Evolutionary conservation across 2,797 vertebrate genomes (phyloP), one percentile per base, ranked within the genome.

Genomic region (Eremophila alpestris): DNA sequence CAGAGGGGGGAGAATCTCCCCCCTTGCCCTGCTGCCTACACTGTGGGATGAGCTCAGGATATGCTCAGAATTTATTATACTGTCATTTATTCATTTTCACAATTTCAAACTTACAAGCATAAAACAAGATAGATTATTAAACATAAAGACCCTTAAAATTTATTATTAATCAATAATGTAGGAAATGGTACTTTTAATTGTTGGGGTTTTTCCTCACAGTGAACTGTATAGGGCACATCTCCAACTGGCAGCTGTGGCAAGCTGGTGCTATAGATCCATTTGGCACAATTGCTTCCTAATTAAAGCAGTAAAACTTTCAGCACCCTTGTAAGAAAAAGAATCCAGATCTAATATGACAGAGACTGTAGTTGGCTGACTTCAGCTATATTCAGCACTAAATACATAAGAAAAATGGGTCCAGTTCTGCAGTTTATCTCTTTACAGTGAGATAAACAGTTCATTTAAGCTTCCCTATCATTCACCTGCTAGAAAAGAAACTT

Each of bases 241-340:
- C 58, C 89, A 87, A 21, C 27, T 54, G 84, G 65, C 76, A 89
- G 76, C 85, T 69, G 71, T 10, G 38, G 46, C 63, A 94, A 91
- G 67, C 32, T 91, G 45, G 81, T 22, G 29, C 43, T 86, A 56
- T 43, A 51, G 62, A 83, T 90, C 62, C 45, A 40, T 40, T 68
- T 54, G 68, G 30, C 64, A 75, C 30, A 48, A 71, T 17, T 89
- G 65, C 45, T 63, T 86, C 69, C 80, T 86, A 71, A 85, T 81
- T 73, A 83, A 93, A 90, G 83, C 51, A 73, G 55, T 89, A 88
- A 85, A 92, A 70, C 68, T 85, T 84, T 85, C 93, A 94, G 23
- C 74, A 92, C 64, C 45, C 71, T 93, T 78, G 59, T 48, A 79
- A 67, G 64, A 58, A 65, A 40, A 87, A 14, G 49, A 62, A 21